phyloP scores from a whole-genome alignment of 2,888 invertebrate genomes.

The Eupeodes latifasciatus region DNA sequence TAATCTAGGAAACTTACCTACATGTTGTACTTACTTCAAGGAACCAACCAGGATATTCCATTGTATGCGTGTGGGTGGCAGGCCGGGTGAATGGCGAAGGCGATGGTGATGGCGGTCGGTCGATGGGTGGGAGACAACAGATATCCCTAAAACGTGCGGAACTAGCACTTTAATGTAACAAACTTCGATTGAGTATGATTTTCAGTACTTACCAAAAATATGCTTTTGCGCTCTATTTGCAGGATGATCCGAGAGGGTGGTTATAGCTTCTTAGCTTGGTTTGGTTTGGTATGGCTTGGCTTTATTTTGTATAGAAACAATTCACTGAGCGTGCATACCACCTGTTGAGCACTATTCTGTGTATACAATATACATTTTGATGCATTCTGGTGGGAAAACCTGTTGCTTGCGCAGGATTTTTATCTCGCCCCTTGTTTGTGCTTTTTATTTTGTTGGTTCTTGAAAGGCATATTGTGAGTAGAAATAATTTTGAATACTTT shows the following conservation, averaged over 20 bases:
- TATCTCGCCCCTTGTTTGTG: slow-evolving; percentile 12
- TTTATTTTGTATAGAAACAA: not conserved
- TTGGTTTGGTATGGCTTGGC: not conserved
- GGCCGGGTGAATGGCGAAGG: not conserved
- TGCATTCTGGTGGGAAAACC: slow-evolving; percentile 49
- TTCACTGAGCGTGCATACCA: slow-evolving; percentile 51
- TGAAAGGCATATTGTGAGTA: not conserved
- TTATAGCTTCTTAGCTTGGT: too few relatives aligned
- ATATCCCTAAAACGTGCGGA: slow-evolving; percentile 34
- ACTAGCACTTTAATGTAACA: slow-evolving; percentile 32
- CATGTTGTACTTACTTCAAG: slow-evolving; percentile 18
- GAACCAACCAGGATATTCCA: slow-evolving; percentile 47
- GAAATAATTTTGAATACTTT: slow-evolving; percentile 36
- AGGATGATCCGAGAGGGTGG: slow-evolving; percentile 42
- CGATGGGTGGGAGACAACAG: not conserved
- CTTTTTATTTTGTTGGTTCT: not conserved
- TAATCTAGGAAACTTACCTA: slow-evolving; percentile 49
- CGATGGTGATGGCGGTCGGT: slow-evolving; percentile 23
- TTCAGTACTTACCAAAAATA: slow-evolving; percentile 46
- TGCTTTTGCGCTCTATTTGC: slow-evolving; percentile 66
- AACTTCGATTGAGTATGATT: slow-evolving; percentile 56
- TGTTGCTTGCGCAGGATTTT: slow-evolving; percentile 65
- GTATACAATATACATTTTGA: slow-evolving; percentile 26
- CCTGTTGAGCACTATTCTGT: slow-evolving; percentile 63
- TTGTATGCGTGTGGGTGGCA: slow-evolving; percentile 43